Evolutionary conservation across 1,140 invertebrate genomes (phyloP), one percentile per base, ranked within the genome.

Genomic region (Drosophila quadrilineata): DNA sequence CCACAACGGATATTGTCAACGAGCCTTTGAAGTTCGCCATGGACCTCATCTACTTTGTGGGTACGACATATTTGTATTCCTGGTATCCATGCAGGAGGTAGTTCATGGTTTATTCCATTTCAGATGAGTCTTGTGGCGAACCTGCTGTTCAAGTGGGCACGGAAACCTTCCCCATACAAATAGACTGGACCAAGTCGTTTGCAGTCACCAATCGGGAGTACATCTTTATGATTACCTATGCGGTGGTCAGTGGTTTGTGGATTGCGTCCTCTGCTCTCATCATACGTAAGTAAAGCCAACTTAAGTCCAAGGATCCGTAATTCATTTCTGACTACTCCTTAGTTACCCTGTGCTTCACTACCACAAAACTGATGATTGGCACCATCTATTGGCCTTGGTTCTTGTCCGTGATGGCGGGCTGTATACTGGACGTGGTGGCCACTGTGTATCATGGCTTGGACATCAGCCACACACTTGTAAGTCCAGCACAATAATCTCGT

Each of bases 381-480:
- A 36, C 58, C 0, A 46, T 80, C 10, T 89, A 88, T 43, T 88
- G 82, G 84, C 87, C 87, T 19, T 89, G 87, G 87, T 89, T 89
- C 21, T 29, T 89, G 8, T 64, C 75, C 6, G 71, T 89, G 8
- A 24, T 89, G 0, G 70, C 54, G 0, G 87, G 87, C 2, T 36
- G 84, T 31, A 53, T 79, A 3, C 38, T 89, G 19, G 87, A 89
- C 40, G 75, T 77, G 38, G 87, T 89, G 16, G 87, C 87, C 29
- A 86, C 72, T 1, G 87, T 87, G 3, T 89, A 64, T 54, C 72
- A 82, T 54, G 74, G 45, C 6, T 6, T 64, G 10, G 87, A 89
- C 43, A 52, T 89, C 12, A 54, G 60, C 24, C 17, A 87, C 2
- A 86, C 87, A 29, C 45, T 12, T 53, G 87, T 88, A 58, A 43